Conservation (phyloP, 1,140 invertebrate species). For the Saccostrea cuccullata region DNA sequence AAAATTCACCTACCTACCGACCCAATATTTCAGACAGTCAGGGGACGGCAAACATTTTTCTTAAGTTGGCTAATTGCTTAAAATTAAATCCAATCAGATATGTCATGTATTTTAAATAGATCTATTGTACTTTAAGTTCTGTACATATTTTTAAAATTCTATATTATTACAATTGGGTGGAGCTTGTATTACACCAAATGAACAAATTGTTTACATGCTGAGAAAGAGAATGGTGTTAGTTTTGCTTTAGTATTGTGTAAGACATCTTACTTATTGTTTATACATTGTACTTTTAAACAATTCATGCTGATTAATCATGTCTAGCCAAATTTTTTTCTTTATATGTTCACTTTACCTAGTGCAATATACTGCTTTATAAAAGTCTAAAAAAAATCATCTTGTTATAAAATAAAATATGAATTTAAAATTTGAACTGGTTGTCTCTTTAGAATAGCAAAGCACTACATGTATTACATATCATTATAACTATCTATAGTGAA, state of each 20-base stretch:
- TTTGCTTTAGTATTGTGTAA: neutral
- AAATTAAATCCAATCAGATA: too few relatives aligned
- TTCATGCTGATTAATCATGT: neutral
- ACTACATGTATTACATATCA: too few relatives aligned
- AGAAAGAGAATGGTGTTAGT: neutral
- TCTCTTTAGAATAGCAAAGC: too few relatives aligned
- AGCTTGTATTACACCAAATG: neutral
- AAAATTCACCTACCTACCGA: too few relatives aligned
- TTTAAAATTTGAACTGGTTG: neutral
- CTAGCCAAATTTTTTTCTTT: neutral
- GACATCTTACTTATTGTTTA: neutral
- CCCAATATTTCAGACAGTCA: too few relatives aligned
- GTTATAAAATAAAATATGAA: slow-evolving; percentile 19
- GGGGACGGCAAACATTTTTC: too few relatives aligned
- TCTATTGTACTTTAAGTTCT: too few relatives aligned
- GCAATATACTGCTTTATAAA: slow-evolving; percentile 17
- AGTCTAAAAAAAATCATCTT: neutral
- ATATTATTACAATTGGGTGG: too few relatives aligned
- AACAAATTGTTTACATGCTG: neutral
- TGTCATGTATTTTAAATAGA: too few relatives aligned
- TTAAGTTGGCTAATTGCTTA: too few relatives aligned
- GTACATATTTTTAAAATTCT: too few relatives aligned
- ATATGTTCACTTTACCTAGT: slow-evolving; percentile 1
- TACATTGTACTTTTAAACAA: neutral
- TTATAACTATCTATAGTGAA: too few relatives aligned